These are phyloP conservation scores for Oithona nana DNA, from an alignment of 2,888 invertebrate species.

Conservation along the genomic window DNA sequence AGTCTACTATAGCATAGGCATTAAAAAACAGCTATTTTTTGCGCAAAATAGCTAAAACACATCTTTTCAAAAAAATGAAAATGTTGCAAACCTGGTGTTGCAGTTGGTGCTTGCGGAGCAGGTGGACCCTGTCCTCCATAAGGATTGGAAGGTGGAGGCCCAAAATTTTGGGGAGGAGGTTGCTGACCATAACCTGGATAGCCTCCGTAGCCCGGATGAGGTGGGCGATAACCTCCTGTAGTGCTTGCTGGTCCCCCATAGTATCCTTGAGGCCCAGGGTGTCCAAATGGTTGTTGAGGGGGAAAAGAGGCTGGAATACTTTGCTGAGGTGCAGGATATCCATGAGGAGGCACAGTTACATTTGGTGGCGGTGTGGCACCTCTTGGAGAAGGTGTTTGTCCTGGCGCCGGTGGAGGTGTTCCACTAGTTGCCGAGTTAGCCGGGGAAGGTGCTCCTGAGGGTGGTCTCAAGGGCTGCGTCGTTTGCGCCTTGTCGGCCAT, in stretches of 20 bases:
- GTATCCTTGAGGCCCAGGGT: conserved; percentile 14
- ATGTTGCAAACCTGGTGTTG: too few species aligned
- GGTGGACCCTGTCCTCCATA: background rate
- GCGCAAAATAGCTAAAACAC: too few species aligned
- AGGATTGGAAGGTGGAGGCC: background rate
- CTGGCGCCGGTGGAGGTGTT: background rate
- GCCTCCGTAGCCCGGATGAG: background rate
- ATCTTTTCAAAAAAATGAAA: too few species aligned
- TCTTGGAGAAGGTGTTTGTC: background rate
- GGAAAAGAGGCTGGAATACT: background rate
- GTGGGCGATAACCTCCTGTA: background rate
- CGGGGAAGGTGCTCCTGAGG: background rate
- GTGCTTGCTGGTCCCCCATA: background rate
- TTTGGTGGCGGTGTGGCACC: background rate
- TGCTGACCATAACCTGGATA: background rate
- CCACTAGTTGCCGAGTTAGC: background rate
- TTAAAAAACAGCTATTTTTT: too few species aligned
- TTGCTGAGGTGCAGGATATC: background rate
- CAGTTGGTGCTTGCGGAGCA: background rate
- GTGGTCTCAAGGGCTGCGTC: background rate
- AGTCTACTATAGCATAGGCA: too few species aligned
- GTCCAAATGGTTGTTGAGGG: conserved; percentile 11
- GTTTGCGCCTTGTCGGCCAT: background rate
- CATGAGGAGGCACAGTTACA: background rate
- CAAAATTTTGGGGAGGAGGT: background rate